A percentile compares a stretch with the other conserved stretches of the same genome.
These are phyloP conservation scores for Crossocerus cetratus DNA, from an alignment of 2,888 invertebrate genomes.

Conservation along the genomic window DNA sequence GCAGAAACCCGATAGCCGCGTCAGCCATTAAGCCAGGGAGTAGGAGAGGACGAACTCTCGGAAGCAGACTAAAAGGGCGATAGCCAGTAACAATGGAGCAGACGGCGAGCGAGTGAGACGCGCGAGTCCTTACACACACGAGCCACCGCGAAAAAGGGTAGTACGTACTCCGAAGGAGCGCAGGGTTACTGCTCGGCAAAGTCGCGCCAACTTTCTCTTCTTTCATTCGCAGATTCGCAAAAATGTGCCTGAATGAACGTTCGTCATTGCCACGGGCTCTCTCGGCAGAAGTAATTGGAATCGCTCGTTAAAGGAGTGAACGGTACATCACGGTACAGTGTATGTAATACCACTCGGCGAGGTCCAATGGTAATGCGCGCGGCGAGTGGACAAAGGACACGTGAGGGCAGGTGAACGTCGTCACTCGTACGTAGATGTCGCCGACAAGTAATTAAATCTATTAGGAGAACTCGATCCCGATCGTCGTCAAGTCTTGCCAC, in stretches of 20 bases:
- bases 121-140: constrained; percentile 24
- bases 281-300: too few species aligned
- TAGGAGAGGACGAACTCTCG: constrained; percentile 21
- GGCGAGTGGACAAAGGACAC: constrained; percentile 54
- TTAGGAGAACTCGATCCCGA: constrained; percentile 35
- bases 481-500: constrained; percentile 9
- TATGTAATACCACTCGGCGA: constrained; percentile 67
- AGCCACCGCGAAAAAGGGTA: constrained; percentile 33
- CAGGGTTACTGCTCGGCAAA: too few species aligned
- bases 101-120: constrained; percentile 14
- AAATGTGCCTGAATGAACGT: constrained; percentile 1
- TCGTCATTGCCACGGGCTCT: constrained; percentile 27
- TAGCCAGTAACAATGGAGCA: constrained; percentile 48
- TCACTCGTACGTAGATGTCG: constrained; percentile 5
- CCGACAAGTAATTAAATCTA: constrained; percentile 56
- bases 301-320: too few species aligned
- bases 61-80: constrained; percentile 24
- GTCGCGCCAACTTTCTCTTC: not conserved
- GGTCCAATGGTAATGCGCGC: constrained; percentile 67
- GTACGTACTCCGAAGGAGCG: constrained; percentile 1
- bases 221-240: constrained; percentile 18
- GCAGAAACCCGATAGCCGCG: constrained; percentile 70
- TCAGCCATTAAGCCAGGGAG: constrained; percentile 67
- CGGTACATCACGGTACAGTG: constrained; percentile 43
- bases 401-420: constrained; percentile 49